Evolutionary conservation across 2,797 vertebrate species (phyloP).

Genomic region (Eptatretus atami): DNA sequence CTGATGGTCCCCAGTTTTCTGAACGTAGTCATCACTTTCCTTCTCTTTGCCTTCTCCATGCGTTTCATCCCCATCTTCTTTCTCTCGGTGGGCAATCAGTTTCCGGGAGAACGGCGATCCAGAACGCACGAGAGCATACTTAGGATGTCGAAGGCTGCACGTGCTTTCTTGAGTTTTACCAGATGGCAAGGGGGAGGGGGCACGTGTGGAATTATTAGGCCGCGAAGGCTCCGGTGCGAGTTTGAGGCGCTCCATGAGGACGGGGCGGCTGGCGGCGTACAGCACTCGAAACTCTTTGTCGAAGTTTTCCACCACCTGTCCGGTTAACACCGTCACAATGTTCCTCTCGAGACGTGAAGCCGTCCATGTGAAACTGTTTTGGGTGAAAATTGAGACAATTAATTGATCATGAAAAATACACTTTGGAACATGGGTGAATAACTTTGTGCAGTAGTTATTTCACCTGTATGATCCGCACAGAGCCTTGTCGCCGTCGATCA

Average conservation of each 20-base stretch:
- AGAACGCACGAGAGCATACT: too few relatives aligned
- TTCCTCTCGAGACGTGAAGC: slow-evolving; percentile 1
- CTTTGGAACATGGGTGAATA: not conserved
- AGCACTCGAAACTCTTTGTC: slow-evolving; percentile 4
- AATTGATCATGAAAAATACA: not conserved
- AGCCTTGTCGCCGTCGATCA: slow-evolving; percentile 62
- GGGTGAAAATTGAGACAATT: not conserved
- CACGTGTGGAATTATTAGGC: not conserved
- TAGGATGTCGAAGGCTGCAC: too few relatives aligned
- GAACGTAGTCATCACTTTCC: too few relatives aligned
- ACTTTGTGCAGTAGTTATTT: not conserved
- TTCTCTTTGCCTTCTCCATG: too few relatives aligned
- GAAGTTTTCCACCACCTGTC: slow-evolving; percentile 5
- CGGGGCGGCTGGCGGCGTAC: slow-evolving; percentile 26
- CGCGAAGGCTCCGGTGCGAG: slow-evolving; percentile 18
- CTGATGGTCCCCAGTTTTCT: too few relatives aligned
- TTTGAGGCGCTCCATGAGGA: slow-evolving; percentile 43
- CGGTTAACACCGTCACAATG: not conserved
- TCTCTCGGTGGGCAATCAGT: too few relatives aligned
- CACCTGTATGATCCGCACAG: slow-evolving; percentile 81
- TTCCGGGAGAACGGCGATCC: too few relatives aligned
- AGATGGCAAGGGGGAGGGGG: too few relatives aligned
- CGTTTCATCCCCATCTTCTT: too few relatives aligned
- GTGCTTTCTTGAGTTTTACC: too few relatives aligned
- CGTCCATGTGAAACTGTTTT: slow-evolving; percentile 1